Evolutionary conservation across 2,888 invertebrate genomes (phyloP).

Genomic region (Cephus pulcher): DNA sequence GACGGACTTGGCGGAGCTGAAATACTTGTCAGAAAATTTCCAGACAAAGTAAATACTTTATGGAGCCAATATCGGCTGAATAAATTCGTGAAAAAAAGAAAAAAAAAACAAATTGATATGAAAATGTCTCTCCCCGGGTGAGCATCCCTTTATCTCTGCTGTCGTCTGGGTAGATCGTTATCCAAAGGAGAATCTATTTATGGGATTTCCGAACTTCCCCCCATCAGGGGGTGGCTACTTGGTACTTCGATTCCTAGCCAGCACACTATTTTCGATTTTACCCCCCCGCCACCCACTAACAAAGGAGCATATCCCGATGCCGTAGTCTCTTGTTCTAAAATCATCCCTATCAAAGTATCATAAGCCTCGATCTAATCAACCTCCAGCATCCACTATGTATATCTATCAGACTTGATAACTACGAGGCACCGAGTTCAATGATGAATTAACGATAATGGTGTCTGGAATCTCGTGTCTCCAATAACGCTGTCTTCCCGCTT

Average conservation of each 20-base stretch:
- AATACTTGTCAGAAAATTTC: constrained; percentile 8
- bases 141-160: neutral
- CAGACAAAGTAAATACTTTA: constrained; percentile 23
- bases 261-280: neutral
- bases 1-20: constrained; percentile 4
- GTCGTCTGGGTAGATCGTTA: neutral
- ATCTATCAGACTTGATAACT: neutral
- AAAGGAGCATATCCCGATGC: neutral
- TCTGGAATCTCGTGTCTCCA: neutral
- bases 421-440: neutral
- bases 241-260: neutral
- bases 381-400: neutral
- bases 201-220: neutral
- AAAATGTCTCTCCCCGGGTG: constrained; percentile 4
- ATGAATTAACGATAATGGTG: neutral
- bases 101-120: constrained; percentile 12
- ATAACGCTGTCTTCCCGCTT: neutral
- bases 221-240: neutral
- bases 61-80: constrained; percentile 15
- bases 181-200: neutral
- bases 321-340: neutral
- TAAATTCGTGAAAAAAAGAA: constrained; percentile 12
- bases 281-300: too few species aligned
- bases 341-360: neutral
- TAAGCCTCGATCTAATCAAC: neutral